Evolutionary conservation across 2,797 vertebrate species (phyloP).

Genomic region (Mionectes olivaceus): DNA sequence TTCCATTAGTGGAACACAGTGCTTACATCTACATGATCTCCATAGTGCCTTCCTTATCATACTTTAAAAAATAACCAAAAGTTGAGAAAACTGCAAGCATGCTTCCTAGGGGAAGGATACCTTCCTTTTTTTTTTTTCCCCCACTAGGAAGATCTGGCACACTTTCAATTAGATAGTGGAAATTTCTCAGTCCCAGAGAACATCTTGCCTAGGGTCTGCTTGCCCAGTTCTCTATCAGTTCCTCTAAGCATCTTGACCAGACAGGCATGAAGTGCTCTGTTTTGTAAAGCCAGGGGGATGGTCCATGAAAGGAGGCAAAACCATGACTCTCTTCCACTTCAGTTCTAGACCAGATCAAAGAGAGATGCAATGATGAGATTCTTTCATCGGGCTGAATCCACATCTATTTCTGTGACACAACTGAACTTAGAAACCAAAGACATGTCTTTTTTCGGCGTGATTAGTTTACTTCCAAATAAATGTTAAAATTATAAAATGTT

Average conservation of each 20-base stretch:
- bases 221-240: background rate
- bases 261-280: background rate
- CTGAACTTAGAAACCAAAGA: background rate
- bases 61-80: slow-evolving; percentile 9
- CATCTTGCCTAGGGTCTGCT: background rate
- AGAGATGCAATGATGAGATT: background rate
- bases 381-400: background rate
- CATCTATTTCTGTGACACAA: background rate
- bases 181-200: background rate
- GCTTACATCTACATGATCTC: slow-evolving; percentile 4
- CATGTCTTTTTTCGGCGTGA: background rate
- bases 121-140: background rate
- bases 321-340: background rate
- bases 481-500: background rate
- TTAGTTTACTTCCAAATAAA: background rate
- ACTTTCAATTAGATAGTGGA: background rate
- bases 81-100: background rate
- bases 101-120: background rate
- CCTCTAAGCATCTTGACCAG: background rate
- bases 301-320: background rate
- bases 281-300: background rate
- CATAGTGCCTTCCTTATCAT: background rate
- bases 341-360: background rate
- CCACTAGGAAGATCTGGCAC: background rate
- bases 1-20: slow-evolving; percentile 51